Evolutionary conservation across 2,888 invertebrate genomes (phyloP).

Genomic region (Eledone cirrhosa): DNA sequence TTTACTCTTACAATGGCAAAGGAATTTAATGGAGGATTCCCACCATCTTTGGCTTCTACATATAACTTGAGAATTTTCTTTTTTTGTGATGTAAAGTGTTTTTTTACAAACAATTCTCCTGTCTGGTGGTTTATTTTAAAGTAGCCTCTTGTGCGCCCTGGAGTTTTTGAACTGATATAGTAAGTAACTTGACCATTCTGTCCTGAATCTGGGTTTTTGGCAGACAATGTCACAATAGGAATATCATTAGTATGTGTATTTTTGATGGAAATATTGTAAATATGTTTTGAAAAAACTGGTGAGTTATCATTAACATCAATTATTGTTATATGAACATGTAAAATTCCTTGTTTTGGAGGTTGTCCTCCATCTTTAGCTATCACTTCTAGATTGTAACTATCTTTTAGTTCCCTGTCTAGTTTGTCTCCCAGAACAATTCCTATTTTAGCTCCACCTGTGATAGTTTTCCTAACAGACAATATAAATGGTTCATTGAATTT

Average conservation of each 20-base stretch:
- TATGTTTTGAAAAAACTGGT: conserved; percentile 32
- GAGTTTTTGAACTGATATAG: not conserved
- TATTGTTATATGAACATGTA: conserved; percentile 31
- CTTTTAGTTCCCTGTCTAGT: conserved; percentile 29
- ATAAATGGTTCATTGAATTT: not conserved
- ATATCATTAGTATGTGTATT: not conserved
- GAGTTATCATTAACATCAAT: conserved; percentile 36
- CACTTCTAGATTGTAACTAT: conserved; percentile 18
- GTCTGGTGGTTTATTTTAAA: not conserved
- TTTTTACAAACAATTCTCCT: not conserved
- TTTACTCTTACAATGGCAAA: not conserved
- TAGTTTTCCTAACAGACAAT: not conserved
- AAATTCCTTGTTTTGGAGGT: conserved; percentile 15
- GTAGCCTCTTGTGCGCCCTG: not conserved
- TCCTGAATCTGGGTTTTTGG: not conserved
- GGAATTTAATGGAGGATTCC: conserved; percentile 17
- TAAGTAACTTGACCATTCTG: not conserved
- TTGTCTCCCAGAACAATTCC: not conserved
- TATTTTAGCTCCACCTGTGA: not conserved
- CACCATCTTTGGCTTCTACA: conserved; percentile 20
- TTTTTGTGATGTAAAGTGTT: not conserved
- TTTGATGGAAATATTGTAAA: conserved; percentile 11
- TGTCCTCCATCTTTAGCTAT: conserved; percentile 31
- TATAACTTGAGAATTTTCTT: not conserved
- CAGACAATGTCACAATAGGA: not conserved